Base-by-base conservation (phyloP, 2,888 invertebrate genomes). In the Dryocosmus kuriphilus region DNA sequence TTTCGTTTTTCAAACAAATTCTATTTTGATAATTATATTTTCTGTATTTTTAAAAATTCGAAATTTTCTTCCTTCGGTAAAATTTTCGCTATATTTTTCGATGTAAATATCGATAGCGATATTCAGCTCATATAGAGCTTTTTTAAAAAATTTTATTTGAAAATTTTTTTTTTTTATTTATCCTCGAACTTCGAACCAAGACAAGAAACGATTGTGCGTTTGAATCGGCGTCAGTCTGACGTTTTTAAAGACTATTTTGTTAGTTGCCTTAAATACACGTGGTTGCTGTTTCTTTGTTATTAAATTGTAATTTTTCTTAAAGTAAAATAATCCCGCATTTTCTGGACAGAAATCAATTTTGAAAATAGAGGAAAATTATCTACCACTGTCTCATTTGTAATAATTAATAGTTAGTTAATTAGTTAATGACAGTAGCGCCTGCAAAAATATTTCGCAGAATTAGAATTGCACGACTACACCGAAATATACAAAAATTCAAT, bases 241-340 rank as follows among this genome's bases (percentile, higher is more conserved):
- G 65, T 74, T 74, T 67, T 76, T 74, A 65, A 74, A 24, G 63
- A 74, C 41, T 62, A 38, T 63, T 79, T 77, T 75, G 78, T 82
- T 78, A 79, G 79, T 83, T 82, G 75, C 82, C 71, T 80, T 79
- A 74, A 80, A 78, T 81, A 76, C 62, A 76, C 61, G 76, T 65
- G 78, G 76, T 82, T 77, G 78, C 77, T 81, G 82, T 84, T 79
- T 74, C 79, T 84, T 85, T 77, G 77, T 85, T 85, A 77, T 75
- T 80, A 80, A 74, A 82, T 75, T 80, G 67, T 74, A 63, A 77
- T 75, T n/a, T n/a, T n/a, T n/a, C n/a, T n/a, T n/a, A n/a, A n/a
- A n/a, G n/a, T n/a, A n/a, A n/a, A n/a, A n/a, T n/a, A n/a, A 19
- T 3, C 16, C 38, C 16, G n/a, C 27, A 32, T 2, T 73, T 51